Evolutionary conservation across 2,888 invertebrate species (phyloP).

Genomic region (Byasa hedistus): DNA sequence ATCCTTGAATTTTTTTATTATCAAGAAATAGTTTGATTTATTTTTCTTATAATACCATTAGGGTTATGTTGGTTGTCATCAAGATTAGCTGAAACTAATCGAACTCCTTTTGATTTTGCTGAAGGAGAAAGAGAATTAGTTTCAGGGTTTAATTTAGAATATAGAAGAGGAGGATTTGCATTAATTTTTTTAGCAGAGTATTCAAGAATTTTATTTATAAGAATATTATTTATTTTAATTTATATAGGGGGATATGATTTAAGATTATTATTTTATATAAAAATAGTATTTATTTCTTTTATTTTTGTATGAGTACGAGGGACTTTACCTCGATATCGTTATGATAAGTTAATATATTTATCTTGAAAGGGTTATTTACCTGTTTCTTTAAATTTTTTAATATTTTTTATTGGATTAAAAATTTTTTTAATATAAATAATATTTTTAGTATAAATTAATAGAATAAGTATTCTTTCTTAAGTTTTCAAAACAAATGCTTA

Average conservation of each 20-base stretch:
- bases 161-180: constrained; percentile 85
- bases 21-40: too few relatives aligned
- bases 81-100: too few relatives aligned
- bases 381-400: constrained; percentile 81
- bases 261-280: constrained; percentile 82
- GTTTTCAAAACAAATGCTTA: constrained; percentile 86
- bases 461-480: constrained; percentile 81
- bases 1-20: constrained; percentile 82
- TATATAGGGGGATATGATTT: constrained; percentile 80
- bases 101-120: constrained; percentile 88
- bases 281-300: constrained; percentile 82
- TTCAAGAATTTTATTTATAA: constrained; percentile 80
- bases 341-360: constrained; percentile 87
- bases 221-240: constrained; percentile 61
- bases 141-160: constrained; percentile 87
- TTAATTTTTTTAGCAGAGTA: constrained; percentile 87
- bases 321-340: constrained; percentile 85
- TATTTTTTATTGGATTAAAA: constrained; percentile 76
- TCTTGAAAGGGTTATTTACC: constrained; percentile 84
- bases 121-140: constrained; percentile 85
- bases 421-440: constrained; percentile 56
- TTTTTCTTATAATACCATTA: too few relatives aligned
- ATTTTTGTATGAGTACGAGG: constrained; percentile 84
- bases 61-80: too few relatives aligned
- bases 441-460: constrained; percentile 80